phyloP scores from a whole-genome alignment of 2,113 vertebrate species.

The Xiphophorus hellerii region DNA sequence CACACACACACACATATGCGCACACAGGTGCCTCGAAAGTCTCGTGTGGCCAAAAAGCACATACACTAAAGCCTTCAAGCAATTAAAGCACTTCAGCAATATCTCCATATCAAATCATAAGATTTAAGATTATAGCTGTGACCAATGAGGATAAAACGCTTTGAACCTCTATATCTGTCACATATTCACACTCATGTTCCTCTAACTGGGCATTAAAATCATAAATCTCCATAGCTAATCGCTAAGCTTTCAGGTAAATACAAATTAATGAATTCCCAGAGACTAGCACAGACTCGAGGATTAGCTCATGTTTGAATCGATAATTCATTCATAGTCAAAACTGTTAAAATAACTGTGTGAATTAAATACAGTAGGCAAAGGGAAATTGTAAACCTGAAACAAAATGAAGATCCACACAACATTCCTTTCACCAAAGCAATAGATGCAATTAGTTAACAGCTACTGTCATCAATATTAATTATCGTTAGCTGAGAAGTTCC shows the following conservation, averaged over 20 bases:
- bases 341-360: conserved; percentile 7
- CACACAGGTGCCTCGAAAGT: conserved; percentile 5
- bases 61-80: conserved; percentile 55
- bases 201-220: conserved; percentile 57
- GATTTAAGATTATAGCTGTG: conserved; percentile 70
- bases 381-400: neutral
- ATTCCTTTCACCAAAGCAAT: neutral
- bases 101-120: conserved; percentile 73
- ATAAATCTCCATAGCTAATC: conserved; percentile 59
- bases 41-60: conserved; percentile 34
- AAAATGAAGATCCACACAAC: neutral
- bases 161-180: conserved; percentile 67
- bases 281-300: conserved; percentile 32
- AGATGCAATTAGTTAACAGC: conserved; percentile 29
- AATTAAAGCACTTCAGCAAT: conserved; percentile 71
- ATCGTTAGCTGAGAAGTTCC: conserved; percentile 32
- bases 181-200: conserved; percentile 62
- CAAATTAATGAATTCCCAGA: conserved; percentile 39
- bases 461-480: conserved; percentile 34
- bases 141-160: conserved; percentile 71
- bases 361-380: neutral
- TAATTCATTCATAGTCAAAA: conserved; percentile 28
- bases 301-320: conserved; percentile 37
- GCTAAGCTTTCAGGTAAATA: conserved; percentile 66
- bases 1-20: neutral